Percentiles rank a stretch among this genome's conserved stretches.
Conservation (phyloP, 2,113 vertebrate genomes). For the Lophura nycthemera region DNA sequence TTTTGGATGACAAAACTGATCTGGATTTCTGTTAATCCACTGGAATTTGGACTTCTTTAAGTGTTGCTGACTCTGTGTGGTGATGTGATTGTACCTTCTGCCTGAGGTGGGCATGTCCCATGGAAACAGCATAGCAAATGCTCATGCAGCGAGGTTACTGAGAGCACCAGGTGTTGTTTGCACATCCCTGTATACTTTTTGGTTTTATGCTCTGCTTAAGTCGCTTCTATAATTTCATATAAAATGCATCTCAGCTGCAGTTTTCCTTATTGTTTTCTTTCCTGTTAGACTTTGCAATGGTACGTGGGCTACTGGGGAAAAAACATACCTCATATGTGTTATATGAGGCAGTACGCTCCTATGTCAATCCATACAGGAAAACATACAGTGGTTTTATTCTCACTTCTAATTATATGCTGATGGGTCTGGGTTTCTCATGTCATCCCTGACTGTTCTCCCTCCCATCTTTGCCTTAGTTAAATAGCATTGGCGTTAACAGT, state of each 20-base stretch:
- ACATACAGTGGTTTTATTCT: not conserved
- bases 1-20: not conserved
- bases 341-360: not conserved
- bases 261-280: not conserved
- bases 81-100: not conserved
- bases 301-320: not conserved
- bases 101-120: not conserved
- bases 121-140: not conserved
- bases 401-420: not conserved
- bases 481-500: not conserved
- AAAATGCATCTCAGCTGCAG: fast-evolving
- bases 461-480: not conserved
- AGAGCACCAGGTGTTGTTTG: too few relatives aligned
- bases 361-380: not conserved
- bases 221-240: not conserved
- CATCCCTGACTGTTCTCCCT: not conserved
- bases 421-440: not conserved
- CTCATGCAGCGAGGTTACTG: not conserved
- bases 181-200: not conserved
- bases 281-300: not conserved
- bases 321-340: fast-evolving
- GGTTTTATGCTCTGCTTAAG: not conserved
- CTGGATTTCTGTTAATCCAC: not conserved
- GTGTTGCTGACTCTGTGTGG: too few relatives aligned
- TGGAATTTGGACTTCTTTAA: not conserved